Evolutionary conservation across 1,140 invertebrate species (phyloP).

Genomic region (Hermatobates lingyangjiaoensis): DNA sequence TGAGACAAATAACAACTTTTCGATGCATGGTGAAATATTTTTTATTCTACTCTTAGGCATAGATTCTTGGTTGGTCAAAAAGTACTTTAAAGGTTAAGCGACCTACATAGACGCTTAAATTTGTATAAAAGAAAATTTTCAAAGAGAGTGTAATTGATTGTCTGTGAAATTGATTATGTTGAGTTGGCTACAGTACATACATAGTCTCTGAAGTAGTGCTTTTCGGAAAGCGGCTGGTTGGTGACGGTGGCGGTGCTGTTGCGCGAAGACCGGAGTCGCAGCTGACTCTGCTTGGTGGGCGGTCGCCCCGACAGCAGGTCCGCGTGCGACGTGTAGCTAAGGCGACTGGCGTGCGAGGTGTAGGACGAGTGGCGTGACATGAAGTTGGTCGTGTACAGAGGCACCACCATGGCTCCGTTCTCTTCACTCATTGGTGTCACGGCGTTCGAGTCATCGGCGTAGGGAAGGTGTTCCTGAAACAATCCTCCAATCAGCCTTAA

Average conservation of each 20-base stretch:
- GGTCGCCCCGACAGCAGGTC: constrained; percentile 55
- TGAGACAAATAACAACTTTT: no score
- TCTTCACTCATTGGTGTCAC: constrained; percentile 97
- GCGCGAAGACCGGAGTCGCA: constrained; percentile 51
- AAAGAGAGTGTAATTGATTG: neutral
- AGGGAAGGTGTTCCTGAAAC: constrained; percentile 79
- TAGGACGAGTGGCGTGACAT: constrained; percentile 65
- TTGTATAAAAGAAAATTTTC: neutral
- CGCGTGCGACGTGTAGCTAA: constrained; percentile 84
- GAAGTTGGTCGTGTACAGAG: constrained; percentile 64
- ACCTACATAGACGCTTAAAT: no score
- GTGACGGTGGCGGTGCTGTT: constrained; percentile 16
- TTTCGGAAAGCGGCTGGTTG: constrained; percentile 13
- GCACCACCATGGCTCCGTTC: constrained; percentile 83
- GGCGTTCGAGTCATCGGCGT: constrained; percentile 91
- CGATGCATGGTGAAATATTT: no score
- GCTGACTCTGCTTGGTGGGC: constrained; percentile 70
- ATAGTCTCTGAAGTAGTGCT: constrained; percentile 14
- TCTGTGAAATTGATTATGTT: neutral
- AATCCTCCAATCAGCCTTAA: no score
- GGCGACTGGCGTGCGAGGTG: constrained; percentile 75
- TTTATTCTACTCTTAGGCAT: no score
- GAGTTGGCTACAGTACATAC: constrained; percentile 5
- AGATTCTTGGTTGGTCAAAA: no score
- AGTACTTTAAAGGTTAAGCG: no score